A percentile compares a stretch with the other conserved stretches of the same genome.
phyloP scores from a whole-genome alignment of 2,113 vertebrate genomes.

The Deroptyus accipitrinus region DNA sequence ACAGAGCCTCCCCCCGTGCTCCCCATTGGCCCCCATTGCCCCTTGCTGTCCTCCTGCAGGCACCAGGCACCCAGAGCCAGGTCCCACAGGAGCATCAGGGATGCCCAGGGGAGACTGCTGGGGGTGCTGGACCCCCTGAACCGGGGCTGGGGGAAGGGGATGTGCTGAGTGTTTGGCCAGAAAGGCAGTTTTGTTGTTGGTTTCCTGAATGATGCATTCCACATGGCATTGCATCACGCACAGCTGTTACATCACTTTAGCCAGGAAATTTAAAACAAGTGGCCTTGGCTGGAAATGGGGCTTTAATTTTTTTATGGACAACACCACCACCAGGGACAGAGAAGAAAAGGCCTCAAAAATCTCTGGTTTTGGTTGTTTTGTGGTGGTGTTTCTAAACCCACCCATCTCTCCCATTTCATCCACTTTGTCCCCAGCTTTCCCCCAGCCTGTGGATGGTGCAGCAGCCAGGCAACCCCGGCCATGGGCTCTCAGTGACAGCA shows the following conservation, averaged over 20 bases:
- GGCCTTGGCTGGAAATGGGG: conserved; percentile 46
- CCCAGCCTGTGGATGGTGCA: background rate
- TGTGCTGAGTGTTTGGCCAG: background rate
- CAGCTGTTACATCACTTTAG: conserved; percentile 69
- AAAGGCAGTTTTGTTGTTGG: conserved; percentile 35
- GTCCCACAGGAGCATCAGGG: fast-evolving
- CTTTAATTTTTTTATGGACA: conserved; percentile 51
- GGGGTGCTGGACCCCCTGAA: background rate
- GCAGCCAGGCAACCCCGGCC: background rate
- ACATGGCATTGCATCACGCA: conserved; percentile 65
- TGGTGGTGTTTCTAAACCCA: background rate
- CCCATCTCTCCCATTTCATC: background rate
- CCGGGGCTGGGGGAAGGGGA: background rate
- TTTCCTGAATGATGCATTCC: conserved; percentile 60
- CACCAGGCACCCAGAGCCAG: fast-evolving
- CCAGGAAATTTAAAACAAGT: conserved; percentile 69
- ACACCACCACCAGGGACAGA: conserved; percentile 3
- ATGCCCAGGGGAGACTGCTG: background rate
- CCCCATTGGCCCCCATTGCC: background rate
- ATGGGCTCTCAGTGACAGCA: background rate
- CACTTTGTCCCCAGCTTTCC: background rate
- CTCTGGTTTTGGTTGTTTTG: background rate
- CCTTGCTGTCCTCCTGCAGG: background rate
- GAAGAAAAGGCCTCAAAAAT: background rate
- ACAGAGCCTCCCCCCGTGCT: fast-evolving